phyloP scores from a whole-genome alignment of 2,113 vertebrate genomes.

The Pangasianodon hypophthalmus region DNA sequence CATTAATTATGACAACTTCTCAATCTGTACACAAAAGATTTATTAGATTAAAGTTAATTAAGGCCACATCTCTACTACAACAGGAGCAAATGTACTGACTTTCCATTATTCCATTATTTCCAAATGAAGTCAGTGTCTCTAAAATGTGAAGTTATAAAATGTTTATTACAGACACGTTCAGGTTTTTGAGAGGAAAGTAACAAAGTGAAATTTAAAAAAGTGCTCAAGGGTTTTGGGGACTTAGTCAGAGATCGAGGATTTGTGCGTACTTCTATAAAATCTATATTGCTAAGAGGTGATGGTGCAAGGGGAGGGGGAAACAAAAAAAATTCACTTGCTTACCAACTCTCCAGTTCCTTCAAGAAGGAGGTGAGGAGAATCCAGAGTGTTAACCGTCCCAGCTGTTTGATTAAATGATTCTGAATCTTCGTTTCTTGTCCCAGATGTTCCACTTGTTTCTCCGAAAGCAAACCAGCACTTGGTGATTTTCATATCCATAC shows the following conservation, averaged over 20 bases:
- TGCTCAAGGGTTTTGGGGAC: background rate
- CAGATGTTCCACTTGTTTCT: background rate
- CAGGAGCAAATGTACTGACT: too few species aligned
- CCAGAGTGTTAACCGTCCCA: background rate
- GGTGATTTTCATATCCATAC: background rate
- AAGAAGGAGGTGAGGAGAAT: slow-evolving; percentile 4
- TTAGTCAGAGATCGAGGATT: background rate
- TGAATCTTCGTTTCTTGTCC: slow-evolving; percentile 6
- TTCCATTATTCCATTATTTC: too few species aligned
- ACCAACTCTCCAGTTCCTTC: slow-evolving; percentile 46
- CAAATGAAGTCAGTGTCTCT: background rate
- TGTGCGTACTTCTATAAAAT: background rate
- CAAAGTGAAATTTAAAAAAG: background rate
- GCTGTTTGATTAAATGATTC: background rate
- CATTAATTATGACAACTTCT: background rate
- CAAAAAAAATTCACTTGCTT: slow-evolving; percentile 18
- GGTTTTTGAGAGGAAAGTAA: background rate
- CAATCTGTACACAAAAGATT: background rate
- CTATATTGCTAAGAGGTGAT: background rate
- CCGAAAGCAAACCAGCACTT: background rate
- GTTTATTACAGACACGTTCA: background rate
- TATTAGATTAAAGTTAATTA: too few species aligned
- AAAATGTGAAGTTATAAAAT: background rate
- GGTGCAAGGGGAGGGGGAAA: background rate
- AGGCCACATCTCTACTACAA: too few species aligned